A percentile compares a stretch with the other conserved stretches of the same genome.
These are phyloP conservation scores for Atta cephalotes DNA, from an alignment of 1,140 invertebrate species.

Conservation along the genomic window DNA sequence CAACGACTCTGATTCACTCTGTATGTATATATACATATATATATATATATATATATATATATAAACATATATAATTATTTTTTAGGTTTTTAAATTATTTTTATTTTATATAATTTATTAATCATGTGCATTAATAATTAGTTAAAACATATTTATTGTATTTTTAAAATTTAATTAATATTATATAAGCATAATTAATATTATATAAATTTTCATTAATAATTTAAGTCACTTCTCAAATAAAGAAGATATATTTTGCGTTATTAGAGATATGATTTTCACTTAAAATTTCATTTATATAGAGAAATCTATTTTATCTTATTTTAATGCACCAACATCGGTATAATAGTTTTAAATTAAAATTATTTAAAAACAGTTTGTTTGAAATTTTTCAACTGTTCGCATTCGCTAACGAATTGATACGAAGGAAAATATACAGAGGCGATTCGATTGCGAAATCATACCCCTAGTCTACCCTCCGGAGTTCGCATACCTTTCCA, in stretches of 20 bases:
- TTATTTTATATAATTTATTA: too few species aligned
- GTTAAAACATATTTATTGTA: background rate
- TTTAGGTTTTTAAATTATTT: too few species aligned
- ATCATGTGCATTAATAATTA: too few species aligned
- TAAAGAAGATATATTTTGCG: background rate
- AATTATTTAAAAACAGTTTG: conserved; percentile 16
- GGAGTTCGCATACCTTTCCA: conserved; percentile 63
- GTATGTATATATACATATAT: too few species aligned
- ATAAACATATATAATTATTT: too few species aligned
- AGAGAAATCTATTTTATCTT: background rate
- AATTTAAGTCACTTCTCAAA: background rate
- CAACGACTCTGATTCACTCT: too few species aligned
- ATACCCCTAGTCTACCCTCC: conserved; percentile 69
- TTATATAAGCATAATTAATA: too few species aligned
- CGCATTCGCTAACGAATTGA: conserved; percentile 77
- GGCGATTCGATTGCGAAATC: conserved; percentile 76
- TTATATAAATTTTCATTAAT: background rate
- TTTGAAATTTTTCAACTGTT: conserved; percentile 42
- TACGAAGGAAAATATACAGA: conserved; percentile 76
- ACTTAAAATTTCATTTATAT: background rate
- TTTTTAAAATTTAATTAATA: background rate
- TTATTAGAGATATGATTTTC: background rate
- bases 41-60: too few species aligned
- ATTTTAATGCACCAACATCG: conserved; percentile 6
- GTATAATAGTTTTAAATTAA: background rate